A percentile compares a stretch with the other conserved stretches of the same genome.
Evolutionary conservation across 2,113 vertebrate species (phyloP).

Genomic region (Egretta garzetta): DNA sequence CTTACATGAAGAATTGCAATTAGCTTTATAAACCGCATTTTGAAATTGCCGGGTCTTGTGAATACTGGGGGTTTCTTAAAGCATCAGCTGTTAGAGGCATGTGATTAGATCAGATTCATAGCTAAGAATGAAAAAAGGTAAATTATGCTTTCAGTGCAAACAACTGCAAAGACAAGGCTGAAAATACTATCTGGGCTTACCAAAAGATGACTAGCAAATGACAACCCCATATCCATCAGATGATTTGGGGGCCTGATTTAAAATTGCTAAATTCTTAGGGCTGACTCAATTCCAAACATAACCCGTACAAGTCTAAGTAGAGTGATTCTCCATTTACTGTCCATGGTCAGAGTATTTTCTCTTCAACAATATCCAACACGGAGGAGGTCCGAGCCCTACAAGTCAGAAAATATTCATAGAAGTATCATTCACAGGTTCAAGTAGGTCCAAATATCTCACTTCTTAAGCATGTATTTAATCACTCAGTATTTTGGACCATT

Average conservation of each 20-base stretch:
- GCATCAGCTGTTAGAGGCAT: neutral
- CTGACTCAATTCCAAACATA: neutral
- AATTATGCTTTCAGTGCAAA: neutral
- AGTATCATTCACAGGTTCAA: neutral
- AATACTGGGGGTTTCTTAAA: conserved; percentile 5
- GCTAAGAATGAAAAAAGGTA: neutral
- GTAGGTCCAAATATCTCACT: neutral
- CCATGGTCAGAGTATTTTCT: neutral
- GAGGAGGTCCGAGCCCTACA: neutral
- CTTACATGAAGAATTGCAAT: conserved; percentile 43
- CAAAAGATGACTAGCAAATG: neutral
- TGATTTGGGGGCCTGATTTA: neutral
- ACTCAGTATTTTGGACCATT: conserved; percentile 14
- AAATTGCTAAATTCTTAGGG: neutral
- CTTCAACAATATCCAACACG: neutral
- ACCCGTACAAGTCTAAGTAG: neutral
- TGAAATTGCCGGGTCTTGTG: conserved; percentile 41
- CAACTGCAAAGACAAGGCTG: neutral
- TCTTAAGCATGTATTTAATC: neutral
- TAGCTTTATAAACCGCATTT: conserved; percentile 16
- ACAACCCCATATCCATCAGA: neutral
- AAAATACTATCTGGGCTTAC: neutral
- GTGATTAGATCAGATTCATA: neutral
- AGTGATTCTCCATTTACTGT: neutral
- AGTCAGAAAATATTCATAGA: neutral